Base-by-base conservation (phyloP, 1,140 invertebrate genomes). In the Diprion similis region DNA sequence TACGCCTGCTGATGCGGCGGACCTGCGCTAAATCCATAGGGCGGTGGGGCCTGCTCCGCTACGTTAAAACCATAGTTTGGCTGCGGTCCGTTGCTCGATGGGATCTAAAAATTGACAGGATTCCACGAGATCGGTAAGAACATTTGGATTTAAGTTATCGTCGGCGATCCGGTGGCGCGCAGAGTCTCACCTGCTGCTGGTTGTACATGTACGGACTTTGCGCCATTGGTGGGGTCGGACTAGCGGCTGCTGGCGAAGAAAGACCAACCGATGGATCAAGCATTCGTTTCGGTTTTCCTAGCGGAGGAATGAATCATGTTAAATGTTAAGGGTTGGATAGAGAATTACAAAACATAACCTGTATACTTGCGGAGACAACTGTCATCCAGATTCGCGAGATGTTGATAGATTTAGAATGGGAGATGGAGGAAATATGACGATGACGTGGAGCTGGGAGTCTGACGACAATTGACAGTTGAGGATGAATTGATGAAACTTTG, bases 31-130 rank as follows among this genome's bases (percentile, higher is more conserved):
- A 81, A 87, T 77, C 85, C 87, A 75, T 87, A 88, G 1, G 75
- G 18, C 46, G 80, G 74, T 77, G 81, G 75, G 72, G 77, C 15
- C 64, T 70, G 79, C 46, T 84, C 82, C 71, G 78, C 80, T 72
- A 89, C 79, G 48, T 85, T 86, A 10, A 89, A 89, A 51, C 86
- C 86, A 72, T 88, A 83, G 46, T 89, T 83, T 15, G 80, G 72
- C 46, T 78, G 75, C 67, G 82, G 77, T n/a, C 83, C 84, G 80
- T 85, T 86, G 66, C 85, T 86, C 69, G 77, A 73, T 72, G 83
- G 80, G 68, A 83, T 74, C 85, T 88, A 59, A n/a, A 8, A 70
- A 73, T 73, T 68, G 4, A 68, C 8, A 68, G 75, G 66, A 68
- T 51, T 37, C 24, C 24, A 37, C 24, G 6, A 37, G 24, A 37